Conservation (phyloP, 1,140 invertebrate species). For the Brachionus angularis region DNA sequence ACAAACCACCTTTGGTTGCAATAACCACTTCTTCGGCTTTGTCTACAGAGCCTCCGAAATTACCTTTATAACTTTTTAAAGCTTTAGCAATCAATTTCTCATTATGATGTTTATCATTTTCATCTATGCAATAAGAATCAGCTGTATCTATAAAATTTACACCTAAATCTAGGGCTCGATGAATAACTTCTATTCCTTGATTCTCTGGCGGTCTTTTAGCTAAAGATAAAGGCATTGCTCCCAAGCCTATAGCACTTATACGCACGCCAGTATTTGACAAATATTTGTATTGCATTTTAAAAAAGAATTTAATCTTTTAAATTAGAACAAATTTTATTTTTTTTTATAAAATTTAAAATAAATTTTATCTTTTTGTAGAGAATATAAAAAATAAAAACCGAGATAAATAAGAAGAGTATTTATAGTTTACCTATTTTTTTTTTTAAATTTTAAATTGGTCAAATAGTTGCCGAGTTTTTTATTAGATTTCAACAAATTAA, state of each 20-base stretch:
- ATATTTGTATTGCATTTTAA: slow-evolving; percentile 3
- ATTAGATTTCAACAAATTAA: too few relatives aligned
- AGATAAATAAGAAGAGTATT: too few relatives aligned
- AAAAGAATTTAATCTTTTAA: too few relatives aligned
- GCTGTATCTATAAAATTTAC: slow-evolving; percentile 36
- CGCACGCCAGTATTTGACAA: neutral
- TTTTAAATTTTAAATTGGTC: too few relatives aligned
- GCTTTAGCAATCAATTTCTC: slow-evolving; percentile 29
- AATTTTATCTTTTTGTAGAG: too few relatives aligned
- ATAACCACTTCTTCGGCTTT: slow-evolving; percentile 1
- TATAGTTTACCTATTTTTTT: too few relatives aligned
- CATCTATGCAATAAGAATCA: slow-evolving; percentile 27
- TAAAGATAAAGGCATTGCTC: slow-evolving; percentile 22
- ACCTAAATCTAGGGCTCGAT: slow-evolving; percentile 17
- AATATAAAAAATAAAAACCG: too few relatives aligned
- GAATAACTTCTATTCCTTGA: slow-evolving; percentile 18
- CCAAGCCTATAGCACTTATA: slow-evolving; percentile 8
- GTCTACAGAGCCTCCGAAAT: neutral
- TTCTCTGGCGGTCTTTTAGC: neutral
- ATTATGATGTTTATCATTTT: slow-evolving; percentile 36
- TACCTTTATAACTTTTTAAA: neutral
- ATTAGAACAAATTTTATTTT: too few relatives aligned
- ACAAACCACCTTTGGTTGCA: slow-evolving; percentile 31
- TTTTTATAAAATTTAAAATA: too few relatives aligned
- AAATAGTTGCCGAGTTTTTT: too few relatives aligned